Evolutionary conservation across 2,888 invertebrate species (phyloP).

Genomic region (Lathronympha strigana): DNA sequence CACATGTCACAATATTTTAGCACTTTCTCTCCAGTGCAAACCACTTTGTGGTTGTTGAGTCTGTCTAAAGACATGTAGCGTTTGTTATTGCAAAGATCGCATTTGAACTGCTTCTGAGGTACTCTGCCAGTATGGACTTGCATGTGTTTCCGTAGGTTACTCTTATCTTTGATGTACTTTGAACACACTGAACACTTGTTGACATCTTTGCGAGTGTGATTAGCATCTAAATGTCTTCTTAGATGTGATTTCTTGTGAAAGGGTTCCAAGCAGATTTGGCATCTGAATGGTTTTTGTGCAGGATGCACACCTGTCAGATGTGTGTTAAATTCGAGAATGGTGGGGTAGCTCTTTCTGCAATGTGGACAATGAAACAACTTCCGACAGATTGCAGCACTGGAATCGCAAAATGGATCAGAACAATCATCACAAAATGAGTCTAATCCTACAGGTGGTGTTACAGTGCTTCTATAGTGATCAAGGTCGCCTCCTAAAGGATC

Average conservation of each 20-base stretch:
- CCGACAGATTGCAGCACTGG: constrained; percentile 73
- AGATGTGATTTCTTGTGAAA: constrained; percentile 81
- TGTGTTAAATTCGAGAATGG: constrained; percentile 81
- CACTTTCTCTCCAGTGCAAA: constrained; percentile 80
- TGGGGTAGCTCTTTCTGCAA: constrained; percentile 81
- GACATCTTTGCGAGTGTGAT: constrained; percentile 80
- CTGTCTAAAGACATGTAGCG: constrained; percentile 82
- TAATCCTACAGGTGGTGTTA: constrained; percentile 74
- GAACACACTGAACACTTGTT: constrained; percentile 83
- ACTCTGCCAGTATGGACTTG: constrained; percentile 82
- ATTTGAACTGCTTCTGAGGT: constrained; percentile 82
- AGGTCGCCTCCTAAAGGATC: constrained; percentile 72
- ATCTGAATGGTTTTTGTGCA: constrained; percentile 81
- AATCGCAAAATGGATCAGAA: constrained; percentile 82
- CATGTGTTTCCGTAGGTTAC: constrained; percentile 82
- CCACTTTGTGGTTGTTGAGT: constrained; percentile 81
- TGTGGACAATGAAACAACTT: constrained; percentile 83
- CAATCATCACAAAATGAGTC: constrained; percentile 82
- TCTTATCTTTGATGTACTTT: constrained; percentile 83
- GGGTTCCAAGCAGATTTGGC: constrained; percentile 82
- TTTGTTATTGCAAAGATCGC: constrained; percentile 82
- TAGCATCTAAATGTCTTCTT: constrained; percentile 79
- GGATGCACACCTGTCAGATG: constrained; percentile 82
- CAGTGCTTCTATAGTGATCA: constrained; percentile 66
- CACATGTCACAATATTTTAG: constrained; percentile 83